phyloP scores from a whole-genome alignment of 2,113 vertebrate genomes.

The Psittacula cyanocephala region DNA sequence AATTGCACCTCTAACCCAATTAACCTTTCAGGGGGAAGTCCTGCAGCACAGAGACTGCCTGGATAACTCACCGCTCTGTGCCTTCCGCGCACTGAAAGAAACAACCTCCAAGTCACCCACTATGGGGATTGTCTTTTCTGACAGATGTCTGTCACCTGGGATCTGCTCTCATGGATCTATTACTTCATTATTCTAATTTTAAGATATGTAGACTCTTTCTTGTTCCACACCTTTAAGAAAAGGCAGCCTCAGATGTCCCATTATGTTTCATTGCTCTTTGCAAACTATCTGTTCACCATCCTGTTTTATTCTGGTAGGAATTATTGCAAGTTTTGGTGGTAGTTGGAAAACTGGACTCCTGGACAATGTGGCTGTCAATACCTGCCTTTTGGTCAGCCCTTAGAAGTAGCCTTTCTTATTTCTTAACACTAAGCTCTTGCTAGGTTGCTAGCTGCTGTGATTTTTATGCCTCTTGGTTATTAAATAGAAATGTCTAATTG shows the following conservation, averaged over 20 bases:
- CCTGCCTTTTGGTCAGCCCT: neutral
- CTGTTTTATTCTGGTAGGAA: neutral
- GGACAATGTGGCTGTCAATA: neutral
- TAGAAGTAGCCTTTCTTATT: neutral
- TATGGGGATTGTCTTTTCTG: neutral
- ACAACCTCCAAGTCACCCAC: neutral
- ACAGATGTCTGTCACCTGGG: neutral
- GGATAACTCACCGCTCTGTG: neutral
- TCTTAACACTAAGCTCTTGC: neutral
- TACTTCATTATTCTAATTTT: neutral
- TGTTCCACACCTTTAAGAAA: neutral
- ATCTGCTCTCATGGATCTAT: neutral
- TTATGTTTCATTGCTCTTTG: neutral
- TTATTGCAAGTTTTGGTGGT: neutral
- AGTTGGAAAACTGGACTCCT: neutral
- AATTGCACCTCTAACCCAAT: constrained; percentile 12
- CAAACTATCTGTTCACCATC: neutral
- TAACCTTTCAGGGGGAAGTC: constrained; percentile 28
- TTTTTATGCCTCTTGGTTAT: neutral
- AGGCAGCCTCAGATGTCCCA: neutral
- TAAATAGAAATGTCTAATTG: neutral
- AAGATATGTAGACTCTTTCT: neutral
- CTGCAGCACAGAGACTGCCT: neutral
- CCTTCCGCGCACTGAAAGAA: neutral
- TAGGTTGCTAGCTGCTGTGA: neutral